A percentile compares a stretch with the other conserved stretches of the same genome.
These are phyloP conservation scores for Phataginus tetradactyla DNA, from an alignment of 2,797 vertebrate species.

Conservation along the genomic window DNA sequence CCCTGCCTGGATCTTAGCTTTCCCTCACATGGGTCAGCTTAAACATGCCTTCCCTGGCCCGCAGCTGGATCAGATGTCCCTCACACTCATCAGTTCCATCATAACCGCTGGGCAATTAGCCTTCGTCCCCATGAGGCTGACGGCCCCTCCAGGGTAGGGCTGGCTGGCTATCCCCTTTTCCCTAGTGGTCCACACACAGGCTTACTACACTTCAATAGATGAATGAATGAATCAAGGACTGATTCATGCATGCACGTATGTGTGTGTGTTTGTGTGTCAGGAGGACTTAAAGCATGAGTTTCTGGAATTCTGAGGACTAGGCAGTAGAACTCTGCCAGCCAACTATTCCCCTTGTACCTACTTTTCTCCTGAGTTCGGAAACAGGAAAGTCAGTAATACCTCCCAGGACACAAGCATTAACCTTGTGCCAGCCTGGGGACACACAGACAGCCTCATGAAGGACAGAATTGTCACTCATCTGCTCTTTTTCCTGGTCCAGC, in stretches of 20 bases:
- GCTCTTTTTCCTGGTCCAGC: not conserved
- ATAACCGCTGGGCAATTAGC: not conserved
- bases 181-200: not conserved
- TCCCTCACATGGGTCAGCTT: not conserved
- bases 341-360: not conserved
- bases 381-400: not conserved
- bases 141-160: not conserved
- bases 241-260: not conserved
- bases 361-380: not conserved
- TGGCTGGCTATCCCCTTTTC: not conserved
- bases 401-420: not conserved
- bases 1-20: not conserved
- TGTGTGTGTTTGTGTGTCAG: not conserved
- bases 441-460: not conserved
- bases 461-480: rapidly evolving
- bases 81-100: rapidly evolving
- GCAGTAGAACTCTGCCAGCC: not conserved
- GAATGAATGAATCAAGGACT: not conserved
- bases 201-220: not conserved
- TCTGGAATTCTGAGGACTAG: not conserved
- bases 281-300: not conserved
- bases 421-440: not conserved
- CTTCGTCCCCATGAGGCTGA: not conserved
- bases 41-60: not conserved
- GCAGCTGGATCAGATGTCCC: too few species aligned